Percentiles rank a stretch among this genome's conserved stretches.
These are phyloP conservation scores for Bombus difficillimus DNA, from an alignment of 1,140 invertebrate genomes.

Conservation along the genomic window DNA sequence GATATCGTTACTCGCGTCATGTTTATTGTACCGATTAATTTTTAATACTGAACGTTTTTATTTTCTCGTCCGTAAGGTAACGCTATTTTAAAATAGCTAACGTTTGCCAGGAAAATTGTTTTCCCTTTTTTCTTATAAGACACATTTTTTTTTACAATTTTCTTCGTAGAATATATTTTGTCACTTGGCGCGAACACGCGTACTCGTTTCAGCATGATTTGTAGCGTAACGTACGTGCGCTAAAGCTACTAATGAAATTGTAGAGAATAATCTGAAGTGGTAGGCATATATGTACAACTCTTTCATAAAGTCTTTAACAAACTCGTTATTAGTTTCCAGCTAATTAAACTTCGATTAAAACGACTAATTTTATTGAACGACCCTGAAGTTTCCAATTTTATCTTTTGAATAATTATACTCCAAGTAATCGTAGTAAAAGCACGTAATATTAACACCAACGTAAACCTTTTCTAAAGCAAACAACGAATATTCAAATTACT, in stretches of 20 bases:
- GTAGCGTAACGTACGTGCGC: background rate
- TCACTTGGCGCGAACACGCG: too few species aligned
- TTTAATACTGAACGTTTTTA: too few species aligned
- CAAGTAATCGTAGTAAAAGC: background rate
- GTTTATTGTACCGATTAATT: too few species aligned
- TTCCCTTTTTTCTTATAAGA: too few species aligned
- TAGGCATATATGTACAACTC: background rate
- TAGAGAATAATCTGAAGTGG: background rate
- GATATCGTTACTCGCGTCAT: too few species aligned
- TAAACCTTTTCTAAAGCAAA: background rate
- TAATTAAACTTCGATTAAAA: background rate
- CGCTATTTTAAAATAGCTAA: too few species aligned
- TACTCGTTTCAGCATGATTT: too few species aligned
- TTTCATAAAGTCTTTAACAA: background rate
- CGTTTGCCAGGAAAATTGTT: too few species aligned
- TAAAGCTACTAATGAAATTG: background rate
- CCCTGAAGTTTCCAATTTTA: background rate
- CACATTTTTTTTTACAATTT: too few species aligned
- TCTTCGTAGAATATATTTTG: too few species aligned
- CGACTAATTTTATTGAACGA: background rate
- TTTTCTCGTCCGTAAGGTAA: too few species aligned
- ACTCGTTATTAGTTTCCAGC: background rate
- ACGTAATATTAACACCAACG: background rate
- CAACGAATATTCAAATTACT: background rate
- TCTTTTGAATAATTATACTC: background rate